Base-by-base conservation (phyloP, 2,113 vertebrate genomes). In the Bettongia penicillata region DNA sequence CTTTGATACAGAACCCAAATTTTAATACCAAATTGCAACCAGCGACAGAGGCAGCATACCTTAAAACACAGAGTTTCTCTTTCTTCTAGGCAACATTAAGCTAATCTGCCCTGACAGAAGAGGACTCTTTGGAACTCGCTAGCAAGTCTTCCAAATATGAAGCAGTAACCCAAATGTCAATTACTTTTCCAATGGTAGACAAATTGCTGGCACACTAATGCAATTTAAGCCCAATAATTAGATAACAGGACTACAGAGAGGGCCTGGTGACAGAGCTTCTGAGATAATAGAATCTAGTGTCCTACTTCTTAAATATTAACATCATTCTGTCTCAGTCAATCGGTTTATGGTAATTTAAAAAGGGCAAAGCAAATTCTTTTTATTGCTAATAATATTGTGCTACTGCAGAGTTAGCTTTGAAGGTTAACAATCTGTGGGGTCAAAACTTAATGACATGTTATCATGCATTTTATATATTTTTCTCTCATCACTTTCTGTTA, bases 271-370 rank as follows among this genome's bases (percentile, higher is more conserved):
- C 98, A 99, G 98, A 98, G 95, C 98, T 98, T 98, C 98, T 96
- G 97, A 98, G 98, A 98, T 99, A 99, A 99, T 98, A 99, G 97
- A 99, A 99, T 99, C 98, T 98, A 97, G 97, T 98, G 98, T 98
- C 98, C 98, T 98, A 98, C 98, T 99, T 98, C 98, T 99, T 98
- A 99, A 99, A 99, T 98, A 99, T 99, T 98, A 99, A 98, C 98
- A 99, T 98, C 98, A 98, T 99, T 98, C 98, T 98, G 98, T 98
- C 98, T 98, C 98, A 98, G 97, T 98, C 98, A 99, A 98, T 98
- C 93, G 84, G 97, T 99, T 99, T 99, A 99, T 98, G 98, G 97
- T 98, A 99, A 99, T 99, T 98, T 98, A 95, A 98, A 99, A 98
- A 98, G 98, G 98, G 98, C 98, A 98, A 98, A 98, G 98, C 97